Conservation (phyloP, 2,113 vertebrate genomes). For the Archilochus colubris region DNA sequence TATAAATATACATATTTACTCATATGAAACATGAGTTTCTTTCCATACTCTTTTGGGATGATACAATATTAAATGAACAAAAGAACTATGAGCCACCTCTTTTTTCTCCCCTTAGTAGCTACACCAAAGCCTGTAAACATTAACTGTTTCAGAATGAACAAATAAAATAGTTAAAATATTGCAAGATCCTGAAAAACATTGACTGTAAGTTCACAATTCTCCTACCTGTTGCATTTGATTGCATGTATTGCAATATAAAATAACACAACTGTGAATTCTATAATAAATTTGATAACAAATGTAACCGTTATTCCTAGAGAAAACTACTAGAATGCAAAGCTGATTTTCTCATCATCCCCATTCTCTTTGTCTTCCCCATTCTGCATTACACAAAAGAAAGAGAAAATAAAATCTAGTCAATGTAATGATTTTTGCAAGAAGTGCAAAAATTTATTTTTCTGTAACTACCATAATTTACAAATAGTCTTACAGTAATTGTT, state of each 20-base stretch:
- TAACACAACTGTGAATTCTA: background rate
- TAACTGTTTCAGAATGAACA: background rate
- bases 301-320: background rate
- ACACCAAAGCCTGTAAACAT: background rate
- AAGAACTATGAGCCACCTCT: background rate
- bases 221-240: background rate
- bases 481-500: background rate
- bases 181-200: background rate
- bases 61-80: background rate
- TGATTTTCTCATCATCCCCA: background rate
- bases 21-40: background rate
- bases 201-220: background rate
- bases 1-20: too few relatives aligned
- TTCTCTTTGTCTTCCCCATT: background rate
- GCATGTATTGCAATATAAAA: background rate
- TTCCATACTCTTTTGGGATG: background rate
- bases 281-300: background rate
- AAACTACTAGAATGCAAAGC: background rate
- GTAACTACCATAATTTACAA: slow-evolving; percentile 2
- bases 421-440: slow-evolving; percentile 22
- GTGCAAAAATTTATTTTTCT: slow-evolving; percentile 39
- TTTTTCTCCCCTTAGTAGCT: background rate
- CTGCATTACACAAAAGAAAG: background rate
- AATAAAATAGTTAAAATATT: background rate
- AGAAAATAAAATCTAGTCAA: background rate